A percentile compares a stretch with the other conserved stretches of the same genome.
Conservation (phyloP, 1,140 invertebrate genomes). For the Atta cephalotes region DNA sequence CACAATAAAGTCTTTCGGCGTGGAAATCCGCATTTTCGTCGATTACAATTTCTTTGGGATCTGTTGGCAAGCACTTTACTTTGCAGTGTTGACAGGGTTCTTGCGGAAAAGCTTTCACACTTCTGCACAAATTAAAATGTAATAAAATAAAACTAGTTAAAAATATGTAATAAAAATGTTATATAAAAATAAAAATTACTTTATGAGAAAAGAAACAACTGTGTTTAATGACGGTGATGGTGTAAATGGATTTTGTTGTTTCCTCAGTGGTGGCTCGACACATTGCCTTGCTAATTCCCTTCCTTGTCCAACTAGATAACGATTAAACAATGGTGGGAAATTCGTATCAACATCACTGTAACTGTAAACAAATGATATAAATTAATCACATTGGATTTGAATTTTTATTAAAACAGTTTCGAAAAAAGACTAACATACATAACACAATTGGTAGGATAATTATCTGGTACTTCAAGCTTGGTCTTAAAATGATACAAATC, state of each 20-base stretch:
- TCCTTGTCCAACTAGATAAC: constrained; percentile 89
- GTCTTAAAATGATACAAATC: constrained; percentile 88
- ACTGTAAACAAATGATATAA: constrained; percentile 81
- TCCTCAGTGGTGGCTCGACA: constrained; percentile 89
- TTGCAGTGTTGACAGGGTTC: constrained; percentile 90
- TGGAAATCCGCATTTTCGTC: constrained; percentile 88
- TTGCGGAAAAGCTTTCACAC: constrained; percentile 87
- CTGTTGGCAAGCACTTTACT: constrained; percentile 87
- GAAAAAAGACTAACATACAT: constrained; percentile 82
- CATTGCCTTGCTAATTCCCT: constrained; percentile 90
- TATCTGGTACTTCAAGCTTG: constrained; percentile 88
- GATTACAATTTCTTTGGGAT: constrained; percentile 87
- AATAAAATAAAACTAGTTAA: neutral
- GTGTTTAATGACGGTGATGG: constrained; percentile 89
- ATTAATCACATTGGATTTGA: neutral
- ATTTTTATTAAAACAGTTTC: neutral
- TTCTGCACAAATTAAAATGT: constrained; percentile 68
- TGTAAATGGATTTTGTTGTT: constrained; percentile 86
- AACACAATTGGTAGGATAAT: constrained; percentile 88
- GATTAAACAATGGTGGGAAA: constrained; percentile 88
- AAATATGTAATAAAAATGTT: constrained; percentile 19
- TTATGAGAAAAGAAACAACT: constrained; percentile 88
- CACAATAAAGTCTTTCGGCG: constrained; percentile 92
- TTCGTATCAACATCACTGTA: constrained; percentile 88
- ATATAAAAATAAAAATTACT: constrained; percentile 68